These are phyloP conservation scores for Murina feae DNA, from an alignment of 2,113 vertebrate genomes.

Conservation along the genomic window DNA sequence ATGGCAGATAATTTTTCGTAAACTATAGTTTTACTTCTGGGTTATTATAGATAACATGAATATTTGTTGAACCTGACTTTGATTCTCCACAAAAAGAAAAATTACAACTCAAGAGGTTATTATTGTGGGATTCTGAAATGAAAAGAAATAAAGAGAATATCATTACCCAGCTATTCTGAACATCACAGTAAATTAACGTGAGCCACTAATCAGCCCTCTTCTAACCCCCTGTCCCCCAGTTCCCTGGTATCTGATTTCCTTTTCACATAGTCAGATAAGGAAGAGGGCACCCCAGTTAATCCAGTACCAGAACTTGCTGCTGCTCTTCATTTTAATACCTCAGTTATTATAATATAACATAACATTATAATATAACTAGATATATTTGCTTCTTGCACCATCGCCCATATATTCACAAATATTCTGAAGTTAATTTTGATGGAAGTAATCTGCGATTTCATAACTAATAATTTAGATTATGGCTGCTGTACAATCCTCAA, in stretches of 20 bases:
- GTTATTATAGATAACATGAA: slow-evolving; percentile 57
- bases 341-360: not conserved
- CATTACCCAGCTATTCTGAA: not conserved
- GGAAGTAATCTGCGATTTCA: slow-evolving; percentile 37
- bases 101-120: slow-evolving; percentile 45
- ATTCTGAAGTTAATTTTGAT: slow-evolving; percentile 44
- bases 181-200: slow-evolving; percentile 5
- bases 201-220: not conserved
- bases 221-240: not conserved
- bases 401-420: not conserved
- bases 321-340: slow-evolving; percentile 22
- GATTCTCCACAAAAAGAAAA: slow-evolving; percentile 63
- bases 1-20: slow-evolving; percentile 73
- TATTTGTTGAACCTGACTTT: slow-evolving; percentile 71
- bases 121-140: not conserved
- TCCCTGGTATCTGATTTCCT: not conserved
- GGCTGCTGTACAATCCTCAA: not conserved
- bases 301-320: not conserved
- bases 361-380: not conserved
- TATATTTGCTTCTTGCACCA: not conserved
- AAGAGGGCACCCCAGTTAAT: not conserved
- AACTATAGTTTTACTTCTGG: slow-evolving; percentile 70
- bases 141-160: not conserved
- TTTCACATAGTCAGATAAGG: not conserved
- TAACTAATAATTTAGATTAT: slow-evolving; percentile 32